Percentiles rank a stretch among this genome's conserved stretches.
These are phyloP conservation scores for Ylistrum balloti DNA, from an alignment of 1,140 invertebrate species.

Conservation along the genomic window DNA sequence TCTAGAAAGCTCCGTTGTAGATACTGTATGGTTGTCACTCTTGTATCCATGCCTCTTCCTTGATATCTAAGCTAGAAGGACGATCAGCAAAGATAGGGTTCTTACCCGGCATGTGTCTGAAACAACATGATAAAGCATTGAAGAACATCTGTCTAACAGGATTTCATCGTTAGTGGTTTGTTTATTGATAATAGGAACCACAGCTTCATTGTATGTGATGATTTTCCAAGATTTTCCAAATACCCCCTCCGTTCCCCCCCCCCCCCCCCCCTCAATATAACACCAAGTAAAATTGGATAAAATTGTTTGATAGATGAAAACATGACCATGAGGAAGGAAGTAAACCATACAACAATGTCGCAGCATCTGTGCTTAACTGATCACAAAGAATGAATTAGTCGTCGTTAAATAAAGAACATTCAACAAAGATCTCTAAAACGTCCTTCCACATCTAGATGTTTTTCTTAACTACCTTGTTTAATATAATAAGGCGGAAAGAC, in stretches of 20 bases:
- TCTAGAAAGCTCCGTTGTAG: background rate
- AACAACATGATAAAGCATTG: slow-evolving; percentile 56
- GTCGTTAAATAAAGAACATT: slow-evolving; percentile 50
- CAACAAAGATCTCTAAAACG: background rate
- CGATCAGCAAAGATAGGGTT: slow-evolving; percentile 54
- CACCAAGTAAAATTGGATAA: slow-evolving; percentile 55
- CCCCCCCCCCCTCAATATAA: slow-evolving; percentile 60
- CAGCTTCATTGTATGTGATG: slow-evolving; percentile 54
- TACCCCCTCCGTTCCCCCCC: no score
- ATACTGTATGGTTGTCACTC: background rate
- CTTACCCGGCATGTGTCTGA: slow-evolving; percentile 57
- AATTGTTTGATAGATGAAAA: slow-evolving; percentile 54
- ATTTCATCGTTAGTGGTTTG: slow-evolving; percentile 38
- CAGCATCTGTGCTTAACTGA: slow-evolving; percentile 44
- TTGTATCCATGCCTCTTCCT: background rate
- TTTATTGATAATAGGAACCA: slow-evolving; percentile 64
- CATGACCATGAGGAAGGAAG: background rate
- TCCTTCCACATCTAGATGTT: background rate
- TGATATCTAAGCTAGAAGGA: slow-evolving; percentile 49
- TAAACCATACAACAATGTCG: background rate
- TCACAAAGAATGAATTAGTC: slow-evolving; percentile 45
- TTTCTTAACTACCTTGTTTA: background rate
- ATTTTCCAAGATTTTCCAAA: slow-evolving; percentile 42
- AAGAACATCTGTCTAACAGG: slow-evolving; percentile 59
- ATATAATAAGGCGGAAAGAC: background rate